Percentiles rank a stretch among this genome's conserved stretches.
phyloP scores from a whole-genome alignment of 2,888 invertebrate species.

The Saturnia pavonia region DNA sequence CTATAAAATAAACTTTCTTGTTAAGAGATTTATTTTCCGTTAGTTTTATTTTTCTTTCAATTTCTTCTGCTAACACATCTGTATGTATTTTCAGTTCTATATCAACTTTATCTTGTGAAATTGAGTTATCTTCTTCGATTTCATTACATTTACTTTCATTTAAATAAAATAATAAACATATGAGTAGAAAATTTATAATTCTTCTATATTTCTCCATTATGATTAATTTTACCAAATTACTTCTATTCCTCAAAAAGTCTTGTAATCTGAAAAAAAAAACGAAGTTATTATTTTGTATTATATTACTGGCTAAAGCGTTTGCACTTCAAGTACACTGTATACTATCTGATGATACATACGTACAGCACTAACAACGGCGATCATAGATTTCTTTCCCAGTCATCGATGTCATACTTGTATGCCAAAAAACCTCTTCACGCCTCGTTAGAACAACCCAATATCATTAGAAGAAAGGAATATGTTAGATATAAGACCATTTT shows the following conservation, averaged over 20 bases:
- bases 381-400: too few species aligned
- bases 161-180: not conserved
- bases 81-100: not conserved
- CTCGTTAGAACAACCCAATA: too few species aligned
- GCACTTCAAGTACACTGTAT: too few species aligned
- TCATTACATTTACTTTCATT: not conserved
- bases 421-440: too few species aligned
- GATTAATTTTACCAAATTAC: not conserved
- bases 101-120: not conserved
- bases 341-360: too few species aligned
- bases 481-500: too few species aligned
- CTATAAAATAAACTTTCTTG: not conserved
- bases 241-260: not conserved
- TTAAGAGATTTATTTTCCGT: not conserved
- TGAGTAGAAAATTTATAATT: not conserved
- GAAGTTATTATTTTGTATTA: not conserved
- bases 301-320: not conserved
- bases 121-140: not conserved
- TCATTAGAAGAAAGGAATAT: too few species aligned
- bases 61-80: not conserved
- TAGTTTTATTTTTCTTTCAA: not conserved
- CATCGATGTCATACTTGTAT: too few species aligned
- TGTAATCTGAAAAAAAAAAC: conserved; percentile 1
- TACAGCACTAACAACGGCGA: too few species aligned
- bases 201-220: not conserved